phyloP scores from a whole-genome alignment of 2,113 vertebrate genomes.

The Oophaga pumilio region DNA sequence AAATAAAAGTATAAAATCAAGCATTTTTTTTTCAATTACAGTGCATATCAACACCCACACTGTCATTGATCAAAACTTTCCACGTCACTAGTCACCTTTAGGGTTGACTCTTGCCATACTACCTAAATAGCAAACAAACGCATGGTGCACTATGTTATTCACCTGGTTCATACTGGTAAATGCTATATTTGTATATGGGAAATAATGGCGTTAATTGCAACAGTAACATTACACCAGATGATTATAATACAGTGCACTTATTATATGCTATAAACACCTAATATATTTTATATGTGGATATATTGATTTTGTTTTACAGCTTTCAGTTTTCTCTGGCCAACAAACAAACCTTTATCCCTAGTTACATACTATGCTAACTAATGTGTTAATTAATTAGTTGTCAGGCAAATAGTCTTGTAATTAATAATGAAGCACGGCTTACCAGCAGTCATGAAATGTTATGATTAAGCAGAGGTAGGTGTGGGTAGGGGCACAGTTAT shows the following conservation, averaged over 20 bases:
- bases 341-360: conserved; percentile 18
- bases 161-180: too few species aligned
- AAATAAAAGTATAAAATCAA: too few species aligned
- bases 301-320: background rate
- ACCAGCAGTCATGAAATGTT: conserved; percentile 46
- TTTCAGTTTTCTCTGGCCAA: background rate
- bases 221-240: too few species aligned
- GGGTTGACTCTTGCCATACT: too few species aligned
- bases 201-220: too few species aligned
- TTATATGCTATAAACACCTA: too few species aligned
- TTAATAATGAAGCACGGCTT: conserved; percentile 46
- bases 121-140: too few species aligned
- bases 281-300: background rate
- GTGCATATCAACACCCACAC: too few species aligned
- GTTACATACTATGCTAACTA: conserved; percentile 41
- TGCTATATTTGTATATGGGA: too few species aligned
- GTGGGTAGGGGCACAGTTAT: conserved; percentile 2
- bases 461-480: conserved; percentile 11
- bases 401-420: conserved; percentile 43
- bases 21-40: too few species aligned
- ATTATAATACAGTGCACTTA: background rate
- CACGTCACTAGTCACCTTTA: background rate
- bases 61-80: background rate
- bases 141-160: too few species aligned
- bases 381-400: conserved; percentile 49